Conservation (phyloP, 2,113 vertebrate species). For the Ctenomys sociabilis region DNA sequence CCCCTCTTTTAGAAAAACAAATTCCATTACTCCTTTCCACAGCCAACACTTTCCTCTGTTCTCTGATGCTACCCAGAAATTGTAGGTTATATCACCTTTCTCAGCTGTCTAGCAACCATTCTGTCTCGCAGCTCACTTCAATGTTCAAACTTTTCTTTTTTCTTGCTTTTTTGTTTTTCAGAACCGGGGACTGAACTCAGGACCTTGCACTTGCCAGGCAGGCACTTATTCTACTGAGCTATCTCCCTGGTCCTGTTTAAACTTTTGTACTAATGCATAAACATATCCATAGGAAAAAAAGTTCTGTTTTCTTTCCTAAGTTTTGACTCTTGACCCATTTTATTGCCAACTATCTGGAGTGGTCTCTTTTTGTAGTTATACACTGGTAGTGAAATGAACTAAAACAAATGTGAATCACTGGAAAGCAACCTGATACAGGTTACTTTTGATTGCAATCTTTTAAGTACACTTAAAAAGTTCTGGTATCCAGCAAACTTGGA, state of each 20-base stretch:
- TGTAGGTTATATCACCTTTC: background rate
- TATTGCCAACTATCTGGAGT: background rate
- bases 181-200: too few species aligned
- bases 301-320: background rate
- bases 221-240: too few species aligned
- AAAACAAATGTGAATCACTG: background rate
- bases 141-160: background rate
- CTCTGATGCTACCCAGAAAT: background rate
- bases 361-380: background rate
- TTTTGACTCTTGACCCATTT: background rate
- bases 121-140: background rate
- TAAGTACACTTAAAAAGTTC: conserved; percentile 34
- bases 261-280: conserved; percentile 18
- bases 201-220: too few species aligned
- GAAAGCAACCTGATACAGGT: conserved; percentile 29
- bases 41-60: conserved; percentile 7
- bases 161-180: too few species aligned
- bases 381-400: background rate
- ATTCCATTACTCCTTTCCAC: background rate
- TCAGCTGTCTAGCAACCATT: background rate
- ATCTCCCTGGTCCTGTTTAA: background rate
- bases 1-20: background rate
- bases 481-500: background rate
- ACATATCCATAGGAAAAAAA: background rate
- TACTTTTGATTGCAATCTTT: conserved; percentile 48